Evolutionary conservation across 2,797 vertebrate species (phyloP), one percentile per base, ranked within the genome.

Genomic region (Rhinichthys osculus): DNA sequence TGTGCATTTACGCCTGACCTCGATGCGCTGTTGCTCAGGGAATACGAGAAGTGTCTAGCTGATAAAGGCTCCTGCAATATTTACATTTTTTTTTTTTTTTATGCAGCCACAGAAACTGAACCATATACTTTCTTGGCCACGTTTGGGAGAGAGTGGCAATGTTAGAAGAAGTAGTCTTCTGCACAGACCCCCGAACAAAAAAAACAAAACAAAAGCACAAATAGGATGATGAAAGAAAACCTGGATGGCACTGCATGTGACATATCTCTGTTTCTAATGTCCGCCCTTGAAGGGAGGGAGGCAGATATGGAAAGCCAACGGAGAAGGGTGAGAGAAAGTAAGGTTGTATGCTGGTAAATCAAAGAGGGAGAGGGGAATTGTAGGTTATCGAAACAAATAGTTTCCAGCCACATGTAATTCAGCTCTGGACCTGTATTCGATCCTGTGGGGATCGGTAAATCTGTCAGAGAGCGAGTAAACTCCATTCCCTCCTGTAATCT

Each of bases 371-470:
- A 76, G 87, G 87, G 52, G 64, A 84, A 79, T 78, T 92, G 92
- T 92, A 90, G 90, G 92, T 94, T 94, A 95, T 92, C 92, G 93
- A 94, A 96, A 94, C 94, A 94, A 93, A 94, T 94, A 93, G 91
- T 94, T 93, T 92, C 90, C 92, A 92, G 89, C 91, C 67, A 90
- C 92, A 92, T 93, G 94, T 95, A 95, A 95, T 94, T 95, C 94
- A 93, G 94, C 93, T 91, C 89, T 91, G 90, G 57, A 73, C 89
- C 90, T 92, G 90, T 52, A 91, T 94, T 94, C 91, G 92, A 93
- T 94, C 93, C 94, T 90, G 92, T 81, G 87, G 93, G 94, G 94
- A 94, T 95, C 94, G 91, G 93, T 95, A 95, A 95, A 95, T 96
- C 94, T 95, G 94, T 95, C 93, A 94, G 90, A 87, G 91, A 93